Conservation (phyloP, 2,797 vertebrate genomes). For the Alosa sapidissima region DNA sequence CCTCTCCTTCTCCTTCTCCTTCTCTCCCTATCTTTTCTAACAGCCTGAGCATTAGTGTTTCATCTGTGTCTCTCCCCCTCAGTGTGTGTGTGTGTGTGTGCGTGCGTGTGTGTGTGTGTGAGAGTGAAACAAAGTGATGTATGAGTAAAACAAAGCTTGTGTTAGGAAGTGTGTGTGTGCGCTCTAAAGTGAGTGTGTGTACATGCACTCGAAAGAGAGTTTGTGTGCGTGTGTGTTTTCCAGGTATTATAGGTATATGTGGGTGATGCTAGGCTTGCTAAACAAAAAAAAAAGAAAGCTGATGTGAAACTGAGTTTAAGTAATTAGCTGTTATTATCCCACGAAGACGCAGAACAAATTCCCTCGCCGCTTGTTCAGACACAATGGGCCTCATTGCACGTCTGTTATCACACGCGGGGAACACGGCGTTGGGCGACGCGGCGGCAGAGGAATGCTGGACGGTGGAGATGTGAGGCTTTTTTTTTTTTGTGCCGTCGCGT, state of each 20-base stretch:
- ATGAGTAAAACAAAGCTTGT: not conserved
- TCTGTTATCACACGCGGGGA: not conserved
- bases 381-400: not conserved
- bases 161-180: not conserved
- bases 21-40: not conserved
- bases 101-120: not conserved
- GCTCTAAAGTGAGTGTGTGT: not conserved
- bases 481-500: not conserved
- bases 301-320: not conserved
- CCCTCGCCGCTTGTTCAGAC: not conserved
- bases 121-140: not conserved
- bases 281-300: not conserved
- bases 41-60: not conserved
- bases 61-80: not conserved
- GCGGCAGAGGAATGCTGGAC: not conserved
- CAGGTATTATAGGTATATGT: not conserved
- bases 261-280: not conserved
- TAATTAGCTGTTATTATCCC: not conserved
- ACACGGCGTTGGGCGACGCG: not conserved
- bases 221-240: too few relatives aligned
- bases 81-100: not conserved
- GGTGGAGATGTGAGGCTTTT: too few relatives aligned
- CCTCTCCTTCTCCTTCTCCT: not conserved
- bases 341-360: not conserved
- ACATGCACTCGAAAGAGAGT: not conserved